phyloP scores from a whole-genome alignment of 2,888 invertebrate species.

The Auanema sp. region DNA sequence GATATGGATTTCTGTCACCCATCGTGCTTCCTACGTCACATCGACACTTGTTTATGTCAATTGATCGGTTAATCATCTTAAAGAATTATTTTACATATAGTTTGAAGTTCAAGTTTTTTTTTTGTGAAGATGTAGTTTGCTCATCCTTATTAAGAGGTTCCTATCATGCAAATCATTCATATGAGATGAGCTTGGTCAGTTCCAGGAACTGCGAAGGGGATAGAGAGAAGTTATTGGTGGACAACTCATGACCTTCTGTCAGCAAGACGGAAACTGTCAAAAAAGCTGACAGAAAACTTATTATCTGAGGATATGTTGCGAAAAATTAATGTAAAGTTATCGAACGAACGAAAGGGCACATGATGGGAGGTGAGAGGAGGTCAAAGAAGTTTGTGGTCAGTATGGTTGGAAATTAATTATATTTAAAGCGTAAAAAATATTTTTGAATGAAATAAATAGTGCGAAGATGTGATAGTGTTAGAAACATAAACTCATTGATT shows the following conservation, averaged over 20 bases:
- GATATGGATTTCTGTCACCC: conserved; percentile 62
- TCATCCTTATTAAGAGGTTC: too few relatives aligned
- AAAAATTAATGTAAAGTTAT: neutral
- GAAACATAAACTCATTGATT: too few relatives aligned
- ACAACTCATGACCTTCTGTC: too few relatives aligned
- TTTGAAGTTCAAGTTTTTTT: neutral
- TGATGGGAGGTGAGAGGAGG: too few relatives aligned
- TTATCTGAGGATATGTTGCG: conserved; percentile 2
- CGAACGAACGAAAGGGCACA: too few relatives aligned
- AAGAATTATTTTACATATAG: conserved; percentile 7
- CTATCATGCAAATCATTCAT: neutral
- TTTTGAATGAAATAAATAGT: too few relatives aligned
- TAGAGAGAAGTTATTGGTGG: too few relatives aligned
- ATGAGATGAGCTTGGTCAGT: neutral
- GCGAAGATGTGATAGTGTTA: too few relatives aligned
- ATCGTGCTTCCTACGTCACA: conserved; percentile 58
- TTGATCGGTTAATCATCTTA: conserved; percentile 62
- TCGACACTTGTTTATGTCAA: conserved; percentile 55
- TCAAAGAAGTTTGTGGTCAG: too few relatives aligned
- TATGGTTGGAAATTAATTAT: too few relatives aligned
- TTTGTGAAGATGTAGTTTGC: neutral
- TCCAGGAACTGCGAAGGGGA: too few relatives aligned
- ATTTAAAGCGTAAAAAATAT: too few relatives aligned
- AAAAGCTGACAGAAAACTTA: neutral
- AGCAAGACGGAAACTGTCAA: neutral